Evolutionary conservation across 2,797 vertebrate species (phyloP).

Genomic region (Delichon dasypus): DNA sequence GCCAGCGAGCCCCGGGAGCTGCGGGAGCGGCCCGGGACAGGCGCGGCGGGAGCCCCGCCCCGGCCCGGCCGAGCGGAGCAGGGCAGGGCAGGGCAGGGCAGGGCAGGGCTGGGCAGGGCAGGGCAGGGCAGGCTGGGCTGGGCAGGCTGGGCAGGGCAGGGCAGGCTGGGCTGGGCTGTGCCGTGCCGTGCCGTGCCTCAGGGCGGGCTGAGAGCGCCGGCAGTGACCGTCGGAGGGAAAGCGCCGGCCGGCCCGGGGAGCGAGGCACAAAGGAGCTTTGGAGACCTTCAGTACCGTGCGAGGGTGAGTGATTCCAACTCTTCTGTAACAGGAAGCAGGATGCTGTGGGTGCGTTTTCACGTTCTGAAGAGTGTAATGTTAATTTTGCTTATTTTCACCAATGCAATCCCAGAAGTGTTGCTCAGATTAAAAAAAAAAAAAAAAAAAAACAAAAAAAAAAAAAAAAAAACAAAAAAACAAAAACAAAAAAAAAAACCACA

Average conservation of each 20-base stretch:
- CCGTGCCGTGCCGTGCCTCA: background rate
- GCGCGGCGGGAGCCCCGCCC: background rate
- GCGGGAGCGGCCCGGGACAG: background rate
- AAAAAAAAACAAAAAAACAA: no score
- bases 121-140: background rate
- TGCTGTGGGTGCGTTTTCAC: accelerated
- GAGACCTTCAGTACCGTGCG: background rate
- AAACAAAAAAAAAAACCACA: no score
- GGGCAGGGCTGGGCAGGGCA: background rate
- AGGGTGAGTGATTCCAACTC: background rate
- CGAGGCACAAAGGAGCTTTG: background rate
- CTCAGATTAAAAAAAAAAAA: background rate
- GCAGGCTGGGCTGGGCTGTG: no score
- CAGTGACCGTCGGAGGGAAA: accelerated
- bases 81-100: background rate
- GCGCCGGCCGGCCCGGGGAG: background rate
- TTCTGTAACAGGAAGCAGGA: background rate
- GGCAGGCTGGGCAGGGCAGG: no score
- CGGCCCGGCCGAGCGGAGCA: background rate
- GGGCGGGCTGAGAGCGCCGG: background rate
- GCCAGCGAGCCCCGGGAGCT: accelerated
- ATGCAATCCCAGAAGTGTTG: background rate
- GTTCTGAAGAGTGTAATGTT: background rate
- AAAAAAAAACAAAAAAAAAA: no score
- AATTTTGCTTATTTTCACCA: background rate